Percentiles rank a stretch among this genome's conserved stretches.
phyloP scores from a whole-genome alignment of 2,888 invertebrate species.

The Clanis bilineata region DNA sequence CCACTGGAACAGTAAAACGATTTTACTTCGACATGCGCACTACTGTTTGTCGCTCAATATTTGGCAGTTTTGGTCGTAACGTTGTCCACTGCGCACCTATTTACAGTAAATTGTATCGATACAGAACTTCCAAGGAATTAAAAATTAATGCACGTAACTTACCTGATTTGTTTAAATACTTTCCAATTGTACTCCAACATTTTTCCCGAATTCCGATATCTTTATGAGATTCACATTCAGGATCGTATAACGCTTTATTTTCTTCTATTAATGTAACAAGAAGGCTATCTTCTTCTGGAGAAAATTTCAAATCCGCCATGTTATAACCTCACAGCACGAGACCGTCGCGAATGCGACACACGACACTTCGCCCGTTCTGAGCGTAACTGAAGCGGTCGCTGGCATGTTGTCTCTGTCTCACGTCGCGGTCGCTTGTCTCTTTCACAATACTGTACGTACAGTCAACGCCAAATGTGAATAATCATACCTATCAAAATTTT shows the following conservation, averaged over 20 bases:
- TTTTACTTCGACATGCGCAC: no score
- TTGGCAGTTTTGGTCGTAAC: no score
- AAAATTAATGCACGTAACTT: background rate
- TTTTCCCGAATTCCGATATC: background rate
- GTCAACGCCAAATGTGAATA: no score
- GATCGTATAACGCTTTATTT: background rate
- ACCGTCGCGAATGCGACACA: background rate
- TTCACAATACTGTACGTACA: no score
- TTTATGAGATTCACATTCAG: conserved; percentile 5
- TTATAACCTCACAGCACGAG: background rate
- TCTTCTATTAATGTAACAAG: conserved; percentile 3
- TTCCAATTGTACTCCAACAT: conserved; percentile 2
- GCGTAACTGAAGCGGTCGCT: conserved; percentile 1
- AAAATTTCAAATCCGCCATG: conserved; percentile 10
- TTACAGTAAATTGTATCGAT: no score
- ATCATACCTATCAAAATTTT: no score
- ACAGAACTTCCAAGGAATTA: no score
- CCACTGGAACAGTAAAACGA: no score
- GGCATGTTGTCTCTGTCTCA: conserved; percentile 11
- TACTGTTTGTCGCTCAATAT: no score
- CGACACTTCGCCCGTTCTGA: background rate
- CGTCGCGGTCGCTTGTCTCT: conserved; percentile 11
- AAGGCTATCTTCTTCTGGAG: background rate
- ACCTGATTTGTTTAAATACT: conserved; percentile 11
- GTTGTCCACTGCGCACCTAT: no score